phyloP scores from a whole-genome alignment of 2,797 vertebrate species.

The Intellagama lesueurii region DNA sequence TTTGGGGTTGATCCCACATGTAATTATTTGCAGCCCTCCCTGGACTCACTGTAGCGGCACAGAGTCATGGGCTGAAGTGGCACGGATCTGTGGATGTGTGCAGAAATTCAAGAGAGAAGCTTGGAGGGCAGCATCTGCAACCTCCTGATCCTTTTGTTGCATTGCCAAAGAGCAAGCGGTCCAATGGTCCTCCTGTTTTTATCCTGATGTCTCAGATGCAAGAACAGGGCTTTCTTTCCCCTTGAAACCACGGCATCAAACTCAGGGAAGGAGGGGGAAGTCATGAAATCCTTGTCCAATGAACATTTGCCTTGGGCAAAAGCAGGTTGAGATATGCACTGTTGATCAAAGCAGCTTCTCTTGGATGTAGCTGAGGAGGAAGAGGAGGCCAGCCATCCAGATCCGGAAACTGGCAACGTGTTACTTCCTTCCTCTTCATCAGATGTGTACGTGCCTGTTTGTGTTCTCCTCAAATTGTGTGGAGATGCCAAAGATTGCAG shows the following conservation, averaged over 20 bases:
- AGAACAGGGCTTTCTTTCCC: neutral
- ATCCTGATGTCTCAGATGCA: neutral
- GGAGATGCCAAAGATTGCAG: too few relatives aligned
- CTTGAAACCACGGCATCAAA: neutral
- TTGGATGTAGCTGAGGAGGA: too few relatives aligned
- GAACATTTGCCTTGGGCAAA: neutral
- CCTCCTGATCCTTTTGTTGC: neutral
- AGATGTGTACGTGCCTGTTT: too few relatives aligned
- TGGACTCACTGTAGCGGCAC: neutral
- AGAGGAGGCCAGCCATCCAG: too few relatives aligned
- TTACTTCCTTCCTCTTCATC: too few relatives aligned
- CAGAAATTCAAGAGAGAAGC: too few relatives aligned
- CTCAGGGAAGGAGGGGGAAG: neutral
- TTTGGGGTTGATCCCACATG: neutral
- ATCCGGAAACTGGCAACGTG: too few relatives aligned
- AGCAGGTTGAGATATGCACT: neutral
- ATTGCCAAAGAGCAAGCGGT: neutral
- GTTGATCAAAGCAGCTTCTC: neutral
- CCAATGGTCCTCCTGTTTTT: neutral
- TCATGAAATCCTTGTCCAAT: neutral
- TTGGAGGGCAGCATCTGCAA: too few relatives aligned
- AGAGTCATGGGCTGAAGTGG: neutral
- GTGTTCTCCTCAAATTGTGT: too few relatives aligned
- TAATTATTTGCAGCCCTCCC: too few relatives aligned
- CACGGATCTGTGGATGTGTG: too few relatives aligned